Evolutionary conservation across 2,113 vertebrate genomes (phyloP).

Genomic region (Monopterus albus): DNA sequence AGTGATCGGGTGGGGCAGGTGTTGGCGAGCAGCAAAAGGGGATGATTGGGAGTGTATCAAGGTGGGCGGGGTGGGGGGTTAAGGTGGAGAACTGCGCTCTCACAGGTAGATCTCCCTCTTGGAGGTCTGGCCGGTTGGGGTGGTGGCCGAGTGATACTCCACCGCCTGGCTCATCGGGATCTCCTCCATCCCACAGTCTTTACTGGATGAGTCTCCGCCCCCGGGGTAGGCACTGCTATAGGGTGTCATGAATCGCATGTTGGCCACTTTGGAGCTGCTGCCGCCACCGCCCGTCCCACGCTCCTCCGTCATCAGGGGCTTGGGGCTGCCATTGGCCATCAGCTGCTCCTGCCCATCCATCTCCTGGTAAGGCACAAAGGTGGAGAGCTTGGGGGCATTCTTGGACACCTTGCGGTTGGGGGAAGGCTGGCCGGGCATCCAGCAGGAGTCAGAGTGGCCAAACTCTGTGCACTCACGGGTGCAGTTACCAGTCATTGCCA

Average conservation of each 20-base stretch:
- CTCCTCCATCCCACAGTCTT: conserved; percentile 96
- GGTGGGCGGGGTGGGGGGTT: not conserved
- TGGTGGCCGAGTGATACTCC: conserved; percentile 91
- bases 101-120: conserved; percentile 99
- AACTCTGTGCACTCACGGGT: conserved; percentile 97
- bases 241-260: conserved; percentile 96
- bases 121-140: conserved; percentile 91
- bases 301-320: conserved; percentile 89
- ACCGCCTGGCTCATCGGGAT: conserved; percentile 96
- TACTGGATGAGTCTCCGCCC: conserved; percentile 90
- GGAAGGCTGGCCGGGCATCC: conserved; percentile 97
- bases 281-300: conserved; percentile 76
- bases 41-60: not conserved
- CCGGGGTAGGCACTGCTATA: conserved; percentile 97
- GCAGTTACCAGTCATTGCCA: conserved; percentile 98
- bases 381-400: conserved; percentile 94
- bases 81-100: conserved; percentile 70
- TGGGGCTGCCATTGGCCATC: conserved; percentile 92
- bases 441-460: conserved; percentile 97
- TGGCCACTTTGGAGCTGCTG: conserved; percentile 90
- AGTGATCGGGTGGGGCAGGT: conserved; percentile 37
- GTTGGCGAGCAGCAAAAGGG: conserved; percentile 39
- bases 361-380: conserved; percentile 99
- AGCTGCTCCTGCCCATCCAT: conserved; percentile 92
- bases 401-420: conserved; percentile 90